phyloP scores from a whole-genome alignment of 1,140 invertebrate genomes.

The Euglossa dilemma region DNA sequence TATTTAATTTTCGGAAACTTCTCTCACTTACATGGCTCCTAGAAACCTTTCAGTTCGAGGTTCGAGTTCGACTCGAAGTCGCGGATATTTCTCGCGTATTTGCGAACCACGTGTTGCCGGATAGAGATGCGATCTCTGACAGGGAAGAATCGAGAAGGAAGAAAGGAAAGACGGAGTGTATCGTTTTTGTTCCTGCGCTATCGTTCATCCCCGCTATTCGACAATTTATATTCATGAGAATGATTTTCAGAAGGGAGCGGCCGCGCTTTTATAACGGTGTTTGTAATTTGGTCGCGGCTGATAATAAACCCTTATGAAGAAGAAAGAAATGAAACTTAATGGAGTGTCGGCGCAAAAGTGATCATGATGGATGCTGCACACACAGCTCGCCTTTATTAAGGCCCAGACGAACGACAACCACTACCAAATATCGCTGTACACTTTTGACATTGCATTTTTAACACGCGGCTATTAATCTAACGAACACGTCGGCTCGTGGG shows the following conservation, averaged over 20 bases:
- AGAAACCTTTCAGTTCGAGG: background rate
- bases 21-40: no score
- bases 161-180: background rate
- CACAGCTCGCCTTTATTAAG: constrained; percentile 29
- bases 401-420: background rate
- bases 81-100: background rate
- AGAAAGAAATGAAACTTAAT: constrained; percentile 63
- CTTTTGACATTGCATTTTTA: background rate
- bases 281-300: constrained; percentile 59
- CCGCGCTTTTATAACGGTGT: constrained; percentile 49
- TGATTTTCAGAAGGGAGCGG: constrained; percentile 54
- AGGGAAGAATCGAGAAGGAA: background rate
- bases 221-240: constrained; percentile 71
- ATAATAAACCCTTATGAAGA: constrained; percentile 54
- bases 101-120: background rate
- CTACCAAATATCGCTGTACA: background rate
- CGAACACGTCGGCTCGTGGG: background rate
- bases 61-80: background rate
- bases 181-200: constrained; percentile 34
- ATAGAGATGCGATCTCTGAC: background rate
- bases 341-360: constrained; percentile 55
- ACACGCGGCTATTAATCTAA: background rate
- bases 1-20: no score
- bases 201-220: constrained; percentile 49
- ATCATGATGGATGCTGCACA: constrained; percentile 47